Evolutionary conservation across 2,888 invertebrate species (phyloP), one percentile per base, ranked within the genome.

Genomic region (Campopleginae sp.): DNA sequence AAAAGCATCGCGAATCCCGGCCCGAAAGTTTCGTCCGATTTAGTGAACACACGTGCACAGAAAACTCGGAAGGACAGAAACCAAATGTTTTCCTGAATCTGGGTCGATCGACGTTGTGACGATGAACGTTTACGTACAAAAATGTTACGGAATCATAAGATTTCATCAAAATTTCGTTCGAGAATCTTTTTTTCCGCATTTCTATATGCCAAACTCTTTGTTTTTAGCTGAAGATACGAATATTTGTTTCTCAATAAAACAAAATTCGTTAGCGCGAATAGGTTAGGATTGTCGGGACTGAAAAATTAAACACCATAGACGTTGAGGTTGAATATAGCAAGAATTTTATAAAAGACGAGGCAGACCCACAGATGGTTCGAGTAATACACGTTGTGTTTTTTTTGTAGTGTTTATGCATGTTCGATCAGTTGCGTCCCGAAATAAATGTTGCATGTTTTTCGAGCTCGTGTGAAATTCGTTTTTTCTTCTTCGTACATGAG

Each of bases 321-420:
- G 77, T 46, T 33, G 54, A 76, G 65, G 78, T 87, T 91, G 93
- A 93, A 93, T 93, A 91, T 93, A 92, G 92, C 92, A 92, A 92
- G 92, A 92, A 93, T 88, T 92, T 92, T 92, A 92, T 92, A 92
- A 92, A 92, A 92, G 93, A 92, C 90, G 92, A 92, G 93, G 92
- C 92, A 92, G 92, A 92, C 90, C 93, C 92, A 93, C 93, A 93
- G 93, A 92, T 91, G 91, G 91, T 91, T 91, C 89, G 91, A 91
- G 91, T 92, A 77, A 54, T 77, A 91, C 89, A 90, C 88, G 89
- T 89, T 88, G 90, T 88, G 86, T 87, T 89, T 86, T 87, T 88
- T 51, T 42, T 86, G 58, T 81, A 79, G 83, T 80, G 76, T 51
- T 75, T 84, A 71, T 84, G 51, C 80, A 48, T 68, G 65, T 78